Percentiles rank a stretch among this genome's conserved stretches.
These are phyloP conservation scores for Drosophila neoperkinsi DNA, from an alignment of 2,888 invertebrate species.

Conservation along the genomic window DNA sequence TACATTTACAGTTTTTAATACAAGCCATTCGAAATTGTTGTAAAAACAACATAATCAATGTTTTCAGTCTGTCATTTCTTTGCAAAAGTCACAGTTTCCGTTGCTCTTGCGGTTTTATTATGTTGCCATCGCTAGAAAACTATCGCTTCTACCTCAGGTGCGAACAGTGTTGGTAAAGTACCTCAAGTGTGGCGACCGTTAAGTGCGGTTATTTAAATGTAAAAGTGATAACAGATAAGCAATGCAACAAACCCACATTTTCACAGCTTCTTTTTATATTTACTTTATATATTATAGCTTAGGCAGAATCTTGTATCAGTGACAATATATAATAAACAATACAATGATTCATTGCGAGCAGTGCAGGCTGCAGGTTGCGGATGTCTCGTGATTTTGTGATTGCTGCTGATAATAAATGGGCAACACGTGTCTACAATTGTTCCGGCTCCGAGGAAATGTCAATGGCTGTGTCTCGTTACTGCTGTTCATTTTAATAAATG, in stretches of 20 bases:
- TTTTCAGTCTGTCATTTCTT: background rate
- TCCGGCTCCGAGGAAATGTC: conserved; percentile 43
- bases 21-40: background rate
- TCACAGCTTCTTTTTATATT: background rate
- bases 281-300: background rate
- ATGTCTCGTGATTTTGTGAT: conserved; percentile 61
- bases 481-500: conserved; percentile 65
- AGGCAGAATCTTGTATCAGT: background rate
- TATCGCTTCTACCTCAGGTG: conserved; percentile 15
- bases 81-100: background rate
- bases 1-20: background rate
- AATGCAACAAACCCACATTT: background rate
- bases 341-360: conserved; percentile 2
- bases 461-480: conserved; percentile 28
- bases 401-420: conserved; percentile 51
- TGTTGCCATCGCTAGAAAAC: conserved; percentile 7
- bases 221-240: background rate
- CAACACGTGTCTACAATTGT: conserved; percentile 60
- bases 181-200: background rate
- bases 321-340: background rate
- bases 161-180: conserved; percentile 27
- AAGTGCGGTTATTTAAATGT: conserved; percentile 13
- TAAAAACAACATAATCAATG: background rate
- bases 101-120: background rate
- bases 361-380: conserved; percentile 13